Conservation (phyloP, 2,888 invertebrate species). For the Alitta virens region DNA sequence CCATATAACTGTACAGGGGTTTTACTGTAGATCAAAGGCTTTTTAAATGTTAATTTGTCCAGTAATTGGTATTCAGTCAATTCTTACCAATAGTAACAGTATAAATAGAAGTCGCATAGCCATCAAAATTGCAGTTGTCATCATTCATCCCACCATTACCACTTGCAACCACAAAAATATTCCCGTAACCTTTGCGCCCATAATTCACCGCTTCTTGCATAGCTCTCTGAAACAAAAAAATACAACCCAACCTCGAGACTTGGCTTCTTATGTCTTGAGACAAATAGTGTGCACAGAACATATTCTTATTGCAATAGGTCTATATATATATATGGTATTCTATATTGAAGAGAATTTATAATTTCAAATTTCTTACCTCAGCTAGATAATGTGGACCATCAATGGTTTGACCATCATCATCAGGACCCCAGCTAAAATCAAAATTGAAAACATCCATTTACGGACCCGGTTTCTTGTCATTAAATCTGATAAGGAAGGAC, state of each 20-base stretch:
- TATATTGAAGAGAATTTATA: not conserved
- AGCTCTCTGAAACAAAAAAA: constrained; percentile 33
- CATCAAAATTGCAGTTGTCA: constrained; percentile 60
- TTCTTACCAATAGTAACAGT: constrained; percentile 55
- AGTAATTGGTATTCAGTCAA: too few relatives aligned
- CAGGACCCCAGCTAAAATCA: constrained; percentile 57
- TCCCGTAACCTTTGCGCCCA: constrained; percentile 55
- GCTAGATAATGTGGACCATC: constrained; percentile 57
- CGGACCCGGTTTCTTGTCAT: too few relatives aligned
- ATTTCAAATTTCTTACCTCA: constrained; percentile 26
- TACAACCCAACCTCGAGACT: not conserved
- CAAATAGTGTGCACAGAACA: too few relatives aligned
- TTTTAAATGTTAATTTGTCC: too few relatives aligned
- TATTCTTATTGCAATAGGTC: too few relatives aligned
- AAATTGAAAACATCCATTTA: constrained; percentile 29
- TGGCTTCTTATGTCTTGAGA: too few relatives aligned
- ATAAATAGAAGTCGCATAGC: constrained; percentile 58
- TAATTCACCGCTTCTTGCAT: constrained; percentile 53
- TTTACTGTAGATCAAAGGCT: too few relatives aligned
- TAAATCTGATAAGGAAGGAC: not conserved
- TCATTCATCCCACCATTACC: constrained; percentile 55
- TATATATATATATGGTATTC: not conserved
- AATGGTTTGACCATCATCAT: constrained; percentile 57
- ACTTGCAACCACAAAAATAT: constrained; percentile 58
- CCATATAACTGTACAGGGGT: too few relatives aligned